Base-by-base conservation (phyloP, 92 coral and sea anemone species). In the Epizoanthus fatuus region DNA sequence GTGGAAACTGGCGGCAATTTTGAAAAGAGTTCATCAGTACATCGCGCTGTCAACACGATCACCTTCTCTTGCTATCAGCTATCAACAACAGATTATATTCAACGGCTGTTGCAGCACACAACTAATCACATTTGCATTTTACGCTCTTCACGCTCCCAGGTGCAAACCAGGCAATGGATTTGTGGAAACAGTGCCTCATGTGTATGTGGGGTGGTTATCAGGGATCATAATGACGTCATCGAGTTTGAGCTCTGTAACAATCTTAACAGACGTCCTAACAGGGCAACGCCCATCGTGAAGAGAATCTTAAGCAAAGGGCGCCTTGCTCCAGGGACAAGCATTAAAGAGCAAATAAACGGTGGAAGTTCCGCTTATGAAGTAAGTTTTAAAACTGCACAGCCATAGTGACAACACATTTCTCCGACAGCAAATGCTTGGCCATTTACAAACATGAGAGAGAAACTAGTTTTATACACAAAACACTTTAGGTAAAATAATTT, bases 351-450 rank as follows among this genome's bases (percentile, higher is more conserved):
- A n/a, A 32, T 74, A 5, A 65, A 80, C 17, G 90, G 90, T 10
- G 39, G 71, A 65, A 25, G 66, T 45, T 42, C 83, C 4, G 25
- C 75, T n/a, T 77, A 86, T 64, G 82, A 79, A 25, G 89, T 86
- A 67, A 78, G 89, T 75, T 35, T 1, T 16, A 29, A 13, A 12
- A 22, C 25, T 22, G 25, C 25, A 22, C 25, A 22, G 25, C 25
- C 25, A 22, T 22, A 22, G 25, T 22, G 25, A 22, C 25, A 22
- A 22, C 25, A 22, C 0, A 22, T 22, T 22, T 22, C 25, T 22
- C 25, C 25, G 25, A 22, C 25, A 22, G 25, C 25, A 22, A 22
- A 22, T 22, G 25, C 25, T 22, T 22, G 25, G 25, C 25, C 25
- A 22, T 22, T 22, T 22, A 22, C 25, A 22, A 22, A 22, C 25